Evolutionary conservation across 92 coral and sea anemone genomes (phyloP).

Genomic region (Epizoanthus stellaris): DNA sequence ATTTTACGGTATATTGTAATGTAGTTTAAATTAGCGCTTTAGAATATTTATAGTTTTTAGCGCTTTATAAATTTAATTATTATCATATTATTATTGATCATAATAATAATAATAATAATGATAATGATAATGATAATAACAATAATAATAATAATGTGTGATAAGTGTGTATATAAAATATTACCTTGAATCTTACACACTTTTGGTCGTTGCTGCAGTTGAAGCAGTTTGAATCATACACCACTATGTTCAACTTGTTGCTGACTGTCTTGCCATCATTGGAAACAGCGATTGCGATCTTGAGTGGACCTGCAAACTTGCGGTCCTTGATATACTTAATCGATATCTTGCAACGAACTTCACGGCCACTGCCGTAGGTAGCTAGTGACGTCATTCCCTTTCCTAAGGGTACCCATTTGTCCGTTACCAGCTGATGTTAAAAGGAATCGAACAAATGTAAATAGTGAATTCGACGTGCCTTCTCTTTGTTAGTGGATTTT

Average conservation of each 20-base stretch:
- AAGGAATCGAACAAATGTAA: background rate
- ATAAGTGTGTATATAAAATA: background rate
- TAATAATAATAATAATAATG: too few species aligned
- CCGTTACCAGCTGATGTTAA: conserved; percentile 3
- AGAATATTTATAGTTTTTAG: too few species aligned
- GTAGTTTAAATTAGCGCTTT: too few species aligned
- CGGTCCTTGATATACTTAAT: conserved; percentile 13
- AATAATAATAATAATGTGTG: too few species aligned
- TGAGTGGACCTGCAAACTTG: conserved; percentile 20
- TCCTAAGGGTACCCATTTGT: conserved; percentile 22
- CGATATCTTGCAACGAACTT: conserved; percentile 14
- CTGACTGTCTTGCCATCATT: conserved; percentile 8
- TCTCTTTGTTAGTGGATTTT: too few species aligned
- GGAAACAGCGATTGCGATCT: conserved; percentile 23
- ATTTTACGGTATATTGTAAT: too few species aligned
- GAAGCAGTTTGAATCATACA: conserved; percentile 36
- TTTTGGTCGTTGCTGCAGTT: background rate
- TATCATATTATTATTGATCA: too few species aligned
- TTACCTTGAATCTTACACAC: conserved; percentile 24
- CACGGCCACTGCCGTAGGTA: conserved; percentile 15
- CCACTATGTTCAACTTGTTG: conserved; percentile 22
- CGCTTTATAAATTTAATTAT: too few species aligned
- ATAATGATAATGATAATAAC: too few species aligned
- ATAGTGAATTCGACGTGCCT: background rate
- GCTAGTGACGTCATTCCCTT: conserved; percentile 24